Conservation (phyloP, 2,113 vertebrate species). For the Cavia porcellus region DNA sequence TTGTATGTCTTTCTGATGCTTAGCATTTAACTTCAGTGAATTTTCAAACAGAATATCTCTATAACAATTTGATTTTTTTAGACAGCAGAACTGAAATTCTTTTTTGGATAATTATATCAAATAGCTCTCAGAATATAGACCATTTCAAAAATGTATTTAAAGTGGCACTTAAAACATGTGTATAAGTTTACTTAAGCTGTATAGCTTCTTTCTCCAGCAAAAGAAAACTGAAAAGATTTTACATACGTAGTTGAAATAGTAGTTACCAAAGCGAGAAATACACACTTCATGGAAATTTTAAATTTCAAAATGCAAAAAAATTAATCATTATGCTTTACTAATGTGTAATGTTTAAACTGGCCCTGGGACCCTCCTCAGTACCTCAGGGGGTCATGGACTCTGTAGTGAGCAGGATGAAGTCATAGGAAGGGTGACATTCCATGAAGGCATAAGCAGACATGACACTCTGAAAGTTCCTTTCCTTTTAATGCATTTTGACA, state of each 20-base stretch:
- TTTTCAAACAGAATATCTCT: background rate
- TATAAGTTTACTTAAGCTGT: background rate
- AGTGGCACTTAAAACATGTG: background rate
- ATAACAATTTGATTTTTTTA: constrained; percentile 27
- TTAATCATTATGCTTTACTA: background rate
- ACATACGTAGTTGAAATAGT: background rate
- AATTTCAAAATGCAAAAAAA: background rate
- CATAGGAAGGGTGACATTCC: background rate
- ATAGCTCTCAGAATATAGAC: background rate
- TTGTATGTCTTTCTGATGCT: background rate
- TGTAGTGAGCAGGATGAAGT: background rate
- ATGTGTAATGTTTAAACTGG: background rate
- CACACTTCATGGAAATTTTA: background rate
- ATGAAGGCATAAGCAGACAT: background rate
- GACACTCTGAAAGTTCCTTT: background rate
- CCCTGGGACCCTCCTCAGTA: background rate
- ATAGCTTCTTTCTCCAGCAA: background rate
- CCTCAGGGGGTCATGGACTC: background rate
- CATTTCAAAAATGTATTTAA: constrained; percentile 19
- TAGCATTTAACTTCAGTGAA: background rate
- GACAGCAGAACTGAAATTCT: background rate
- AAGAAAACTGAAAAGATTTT: background rate
- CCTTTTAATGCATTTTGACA: background rate
- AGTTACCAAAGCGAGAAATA: background rate
- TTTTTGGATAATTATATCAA: background rate